Conservation (phyloP, 2,888 invertebrate species). For the Trichogramma dendrolimi region DNA sequence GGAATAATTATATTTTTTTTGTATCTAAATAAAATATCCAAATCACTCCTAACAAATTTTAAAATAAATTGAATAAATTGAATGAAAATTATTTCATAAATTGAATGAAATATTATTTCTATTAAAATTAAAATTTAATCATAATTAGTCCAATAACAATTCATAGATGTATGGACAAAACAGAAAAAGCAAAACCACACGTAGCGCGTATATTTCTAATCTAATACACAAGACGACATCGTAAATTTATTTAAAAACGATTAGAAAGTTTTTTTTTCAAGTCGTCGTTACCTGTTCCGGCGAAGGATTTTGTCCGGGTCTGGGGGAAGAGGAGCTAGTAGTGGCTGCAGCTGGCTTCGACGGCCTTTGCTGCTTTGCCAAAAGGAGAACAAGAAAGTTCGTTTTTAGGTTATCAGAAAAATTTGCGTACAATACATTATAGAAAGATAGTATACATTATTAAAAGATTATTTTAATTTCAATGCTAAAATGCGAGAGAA, state of each 20-base stretch:
- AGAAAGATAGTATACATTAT: not conserved
- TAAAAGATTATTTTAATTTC: not conserved
- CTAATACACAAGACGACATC: slow-evolving; percentile 27
- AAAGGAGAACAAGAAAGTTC: slow-evolving; percentile 46
- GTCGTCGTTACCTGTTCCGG: slow-evolving; percentile 59
- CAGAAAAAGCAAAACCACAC: slow-evolving; percentile 29
- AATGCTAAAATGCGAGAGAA: slow-evolving; percentile 2
- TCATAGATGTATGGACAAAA: not conserved
- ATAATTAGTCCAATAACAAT: slow-evolving; percentile 11
- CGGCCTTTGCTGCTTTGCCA: slow-evolving; percentile 56
- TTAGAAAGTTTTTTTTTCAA: slow-evolving; percentile 16
- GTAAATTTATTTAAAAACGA: slow-evolving; percentile 19
- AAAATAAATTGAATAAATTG: slow-evolving; percentile 14
- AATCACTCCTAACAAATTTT: not conserved
- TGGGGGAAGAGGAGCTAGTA: slow-evolving; percentile 55
- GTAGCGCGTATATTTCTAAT: slow-evolving; percentile 34
- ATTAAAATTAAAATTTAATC: slow-evolving; percentile 11
- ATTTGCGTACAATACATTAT: not conserved
- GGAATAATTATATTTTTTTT: not conserved
- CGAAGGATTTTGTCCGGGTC: slow-evolving; percentile 57
- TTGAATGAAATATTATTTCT: slow-evolving; percentile 17
- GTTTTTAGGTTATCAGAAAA: slow-evolving; percentile 26
- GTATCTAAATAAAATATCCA: slow-evolving; percentile 3
- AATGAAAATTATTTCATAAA: slow-evolving; percentile 18
- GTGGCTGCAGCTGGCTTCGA: slow-evolving; percentile 56